Base-by-base conservation (phyloP, 2,797 vertebrate genomes). In the Rhabdophis nuchalis region DNA sequence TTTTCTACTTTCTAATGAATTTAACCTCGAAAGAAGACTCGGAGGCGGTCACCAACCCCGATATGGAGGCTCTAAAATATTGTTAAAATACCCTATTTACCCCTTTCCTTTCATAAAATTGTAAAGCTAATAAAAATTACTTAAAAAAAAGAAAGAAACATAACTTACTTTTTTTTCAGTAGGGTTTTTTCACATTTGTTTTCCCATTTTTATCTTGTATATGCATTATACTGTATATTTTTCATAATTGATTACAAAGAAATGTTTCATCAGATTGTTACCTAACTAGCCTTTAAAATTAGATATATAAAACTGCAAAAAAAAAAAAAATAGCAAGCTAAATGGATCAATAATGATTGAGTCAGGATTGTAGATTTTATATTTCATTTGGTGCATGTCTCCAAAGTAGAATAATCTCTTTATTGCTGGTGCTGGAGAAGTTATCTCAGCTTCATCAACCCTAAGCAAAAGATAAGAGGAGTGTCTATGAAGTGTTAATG, bases 401-500 rank as follows among this genome's bases (percentile, higher is more conserved):
- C 77, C 46, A 77, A 90, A 85, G 16, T 91, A 94, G 90, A 41
- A 0, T 32, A 1, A n/a, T 8, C 64, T 94, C 0, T 0, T 1
- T 86, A 46, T 20, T 58, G 56, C 41, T 41, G 86, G 57, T 6
- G 0, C 13, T 93, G 93, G 8, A 90, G 52, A 50, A 14, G 77
- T 7, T n/a, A 0, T 89, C 72, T 92, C 41, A 41, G 50, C 82
- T 60, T 60, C n/a, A 13, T 92, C 29, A 1, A 1, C 18, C 53
- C 18, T 5, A 91, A 91, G 92, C 52, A 94, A 95, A 91, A 52
- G 5, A 82, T 3, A 88, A 87, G 7, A 2, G 88, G 56, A 92
- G 9, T 9, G 88, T 18, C 1, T 58, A 7, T 16, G 61, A 93
- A 94, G 32, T 50, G 57, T 89, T 94, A 93, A 92, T 60, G 91